Evolutionary conservation across 1,140 invertebrate species (phyloP), one percentile per base, ranked within the genome.

Genomic region (Hyposmocoma kahamanoa): DNA sequence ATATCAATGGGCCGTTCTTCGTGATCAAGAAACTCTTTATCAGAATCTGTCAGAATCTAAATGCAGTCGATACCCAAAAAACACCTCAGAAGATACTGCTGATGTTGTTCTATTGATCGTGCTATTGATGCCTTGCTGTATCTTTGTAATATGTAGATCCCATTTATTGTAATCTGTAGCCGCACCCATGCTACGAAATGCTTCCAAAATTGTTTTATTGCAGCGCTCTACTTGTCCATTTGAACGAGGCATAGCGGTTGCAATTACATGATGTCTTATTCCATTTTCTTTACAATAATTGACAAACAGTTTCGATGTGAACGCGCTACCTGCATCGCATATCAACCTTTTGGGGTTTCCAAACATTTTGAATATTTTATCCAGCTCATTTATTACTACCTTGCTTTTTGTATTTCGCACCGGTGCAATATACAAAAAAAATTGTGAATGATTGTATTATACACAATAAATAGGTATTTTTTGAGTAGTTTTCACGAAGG

Each of bases 161-260:
- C 53, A 55, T 50, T 50, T 49, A 19, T 55, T 50, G 38, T 44
- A 13, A 2, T 49, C 47, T 19, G 32, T 47, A 22, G 38, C 30
- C 0, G 53, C 48, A 3, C 53, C 53, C 36, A 43, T 38, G 5
- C 52, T 50, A 0, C 69, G 54, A 9, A 79, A 48, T 0, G 70
- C 43, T 19, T 56, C 55, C 11, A 60, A 21, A 17, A 67, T 51
- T 15, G 62, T 56, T 34, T 50, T 44, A 56, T 69, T 65, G 44
- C 58, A 67, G 0, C 67, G 42, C 20, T 70, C 58, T 2, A 66
- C 55, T 32, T 69, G 62, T 13, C 53, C 59, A 19, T 39, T 39
- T 57, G 30, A 5, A 13, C 30, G 30, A 4, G 38, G 38, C 10
- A 47, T 21, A 3, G 15, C 44, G 10, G 44, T 36, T 19, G 28